Evolutionary conservation across 2,888 invertebrate species (phyloP).

Genomic region (Achlya flavicornis): DNA sequence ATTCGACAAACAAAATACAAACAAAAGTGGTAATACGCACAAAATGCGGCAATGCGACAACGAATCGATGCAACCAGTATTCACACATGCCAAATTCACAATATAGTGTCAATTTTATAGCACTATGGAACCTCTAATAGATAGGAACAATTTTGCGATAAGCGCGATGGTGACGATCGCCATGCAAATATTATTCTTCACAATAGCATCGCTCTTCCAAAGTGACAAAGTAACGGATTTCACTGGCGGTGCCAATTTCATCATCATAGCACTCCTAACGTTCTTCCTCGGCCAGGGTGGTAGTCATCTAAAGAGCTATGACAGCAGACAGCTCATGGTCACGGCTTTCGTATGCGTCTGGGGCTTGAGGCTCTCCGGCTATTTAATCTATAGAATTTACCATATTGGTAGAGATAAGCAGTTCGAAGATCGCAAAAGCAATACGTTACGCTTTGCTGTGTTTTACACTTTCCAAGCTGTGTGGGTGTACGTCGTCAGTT

Average conservation of each 20-base stretch:
- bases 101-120: constrained; percentile 57
- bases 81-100: constrained; percentile 61
- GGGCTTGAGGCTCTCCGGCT: constrained; percentile 93
- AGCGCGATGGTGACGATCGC: constrained; percentile 93
- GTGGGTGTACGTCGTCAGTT: constrained; percentile 96
- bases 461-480: constrained; percentile 96
- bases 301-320: constrained; percentile 88
- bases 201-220: constrained; percentile 92
- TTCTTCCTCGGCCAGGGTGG: constrained; percentile 93
- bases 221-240: constrained; percentile 96
- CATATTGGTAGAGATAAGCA: constrained; percentile 96
- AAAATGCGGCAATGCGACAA: constrained; percentile 71
- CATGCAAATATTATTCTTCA: constrained; percentile 94
- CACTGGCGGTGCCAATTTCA: constrained; percentile 96
- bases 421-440: constrained; percentile 94
- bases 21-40: constrained; percentile 22
- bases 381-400: constrained; percentile 94
- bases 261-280: constrained; percentile 93
- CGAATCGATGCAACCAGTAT: constrained; percentile 55
- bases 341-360: constrained; percentile 94
- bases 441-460: constrained; percentile 93
- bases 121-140: constrained; percentile 89
- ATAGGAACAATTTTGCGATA: constrained; percentile 93
- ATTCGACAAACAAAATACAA: constrained; percentile 20
- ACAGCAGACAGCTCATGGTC: constrained; percentile 95